phyloP scores from a whole-genome alignment of 2,888 invertebrate species.

The Cheiracanthium punctorium region DNA sequence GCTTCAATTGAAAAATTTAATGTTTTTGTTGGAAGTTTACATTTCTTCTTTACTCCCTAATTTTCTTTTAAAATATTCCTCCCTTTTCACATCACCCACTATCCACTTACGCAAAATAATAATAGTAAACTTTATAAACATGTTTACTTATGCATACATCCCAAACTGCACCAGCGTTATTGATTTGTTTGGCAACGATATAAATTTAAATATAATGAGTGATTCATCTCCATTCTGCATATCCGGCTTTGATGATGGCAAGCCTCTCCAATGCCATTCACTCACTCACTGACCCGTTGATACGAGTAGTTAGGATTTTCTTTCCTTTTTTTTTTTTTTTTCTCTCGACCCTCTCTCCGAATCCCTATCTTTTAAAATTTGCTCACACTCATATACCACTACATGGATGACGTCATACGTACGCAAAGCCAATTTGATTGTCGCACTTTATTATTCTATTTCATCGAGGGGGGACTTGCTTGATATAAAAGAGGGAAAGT shows the following conservation, averaged over 20 bases:
- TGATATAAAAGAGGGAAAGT: slow-evolving; percentile 30
- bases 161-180: too few relatives aligned
- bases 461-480: slow-evolving; percentile 43
- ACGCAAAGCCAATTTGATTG: slow-evolving; percentile 68
- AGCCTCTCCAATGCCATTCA: slow-evolving; percentile 26
- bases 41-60: too few relatives aligned
- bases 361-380: slow-evolving; percentile 31
- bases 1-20: too few relatives aligned
- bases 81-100: too few relatives aligned
- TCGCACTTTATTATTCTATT: slow-evolving; percentile 69
- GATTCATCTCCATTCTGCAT: background rate
- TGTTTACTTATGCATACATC: too few relatives aligned
- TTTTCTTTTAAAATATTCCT: too few relatives aligned
- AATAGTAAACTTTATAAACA: too few relatives aligned
- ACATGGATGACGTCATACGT: slow-evolving; percentile 62
- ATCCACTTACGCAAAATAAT: too few relatives aligned
- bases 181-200: background rate
- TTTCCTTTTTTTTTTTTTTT: slow-evolving; percentile 56
- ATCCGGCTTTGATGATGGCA: slow-evolving; percentile 19
- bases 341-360: slow-evolving; percentile 16
- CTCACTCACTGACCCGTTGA: slow-evolving; percentile 60
- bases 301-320: slow-evolving; percentile 16
- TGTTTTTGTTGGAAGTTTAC: too few relatives aligned
- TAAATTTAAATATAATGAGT: background rate
- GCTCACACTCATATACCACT: slow-evolving; percentile 38